Conservation (phyloP, 1,140 invertebrate genomes). For the Pygmarrhopalites habei region DNA sequence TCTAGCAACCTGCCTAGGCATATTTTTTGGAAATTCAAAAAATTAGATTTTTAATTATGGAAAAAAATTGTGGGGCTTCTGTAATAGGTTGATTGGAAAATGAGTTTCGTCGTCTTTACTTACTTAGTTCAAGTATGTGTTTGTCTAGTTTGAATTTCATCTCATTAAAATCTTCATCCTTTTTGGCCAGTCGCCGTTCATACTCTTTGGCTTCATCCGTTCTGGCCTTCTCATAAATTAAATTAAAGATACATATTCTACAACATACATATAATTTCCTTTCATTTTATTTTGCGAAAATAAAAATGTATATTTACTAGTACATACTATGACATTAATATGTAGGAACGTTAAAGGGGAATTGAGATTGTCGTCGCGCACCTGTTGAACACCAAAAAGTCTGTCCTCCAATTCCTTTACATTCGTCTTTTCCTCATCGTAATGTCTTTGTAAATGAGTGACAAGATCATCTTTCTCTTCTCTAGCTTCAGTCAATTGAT, state of each 20-base stretch:
- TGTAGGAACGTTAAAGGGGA: no score
- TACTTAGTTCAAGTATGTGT: conserved; percentile 27
- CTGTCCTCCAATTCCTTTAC: conserved; percentile 35
- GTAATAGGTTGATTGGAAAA: no score
- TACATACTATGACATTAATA: no score
- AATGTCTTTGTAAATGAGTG: conserved; percentile 26
- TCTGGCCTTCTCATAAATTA: conserved; percentile 22
- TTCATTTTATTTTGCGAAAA: no score
- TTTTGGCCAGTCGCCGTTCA: conserved; percentile 19
- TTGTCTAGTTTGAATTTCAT: conserved; percentile 32
- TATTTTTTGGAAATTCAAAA: no score
- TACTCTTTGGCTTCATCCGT: conserved; percentile 23
- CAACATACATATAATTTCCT: no score
- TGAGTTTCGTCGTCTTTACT: neutral
- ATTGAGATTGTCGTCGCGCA: no score
- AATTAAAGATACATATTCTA: no score
- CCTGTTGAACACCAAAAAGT: conserved; percentile 27
- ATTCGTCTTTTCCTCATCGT: conserved; percentile 29
- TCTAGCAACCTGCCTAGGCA: no score
- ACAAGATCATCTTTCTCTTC: conserved; percentile 37
- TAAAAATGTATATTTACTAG: no score
- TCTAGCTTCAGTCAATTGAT: conserved; percentile 28
- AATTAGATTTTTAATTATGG: no score
- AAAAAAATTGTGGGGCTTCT: no score
- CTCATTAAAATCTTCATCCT: conserved; percentile 29